These are phyloP conservation scores for Sylvia borin DNA, from an alignment of 2,797 vertebrate species.

Conservation along the genomic window DNA sequence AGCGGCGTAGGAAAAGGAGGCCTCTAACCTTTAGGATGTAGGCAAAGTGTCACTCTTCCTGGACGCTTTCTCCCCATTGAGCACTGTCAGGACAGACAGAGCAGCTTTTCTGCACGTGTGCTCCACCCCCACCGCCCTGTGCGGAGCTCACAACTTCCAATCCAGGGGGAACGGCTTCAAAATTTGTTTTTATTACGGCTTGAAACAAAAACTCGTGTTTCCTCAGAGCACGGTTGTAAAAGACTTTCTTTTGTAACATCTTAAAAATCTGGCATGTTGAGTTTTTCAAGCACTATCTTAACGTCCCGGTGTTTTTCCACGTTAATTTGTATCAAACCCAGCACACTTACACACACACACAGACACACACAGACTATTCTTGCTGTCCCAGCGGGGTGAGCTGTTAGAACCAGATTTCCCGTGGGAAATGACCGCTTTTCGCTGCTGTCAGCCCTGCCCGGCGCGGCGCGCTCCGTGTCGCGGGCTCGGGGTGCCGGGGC, in stretches of 20 bases:
- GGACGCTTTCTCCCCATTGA: neutral
- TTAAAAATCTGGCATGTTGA: neutral
- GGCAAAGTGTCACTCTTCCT: neutral
- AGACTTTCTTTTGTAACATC: neutral
- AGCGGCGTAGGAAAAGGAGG: neutral
- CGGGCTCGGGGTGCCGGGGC: neutral
- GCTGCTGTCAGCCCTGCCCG: accelerated
- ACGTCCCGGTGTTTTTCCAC: neutral
- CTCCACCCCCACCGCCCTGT: neutral
- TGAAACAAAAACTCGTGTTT: neutral
- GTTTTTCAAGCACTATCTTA: neutral
- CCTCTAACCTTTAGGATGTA: neutral
- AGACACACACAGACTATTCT: accelerated
- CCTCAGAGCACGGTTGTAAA: neutral
- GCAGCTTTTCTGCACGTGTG: neutral
- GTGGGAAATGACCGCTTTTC: accelerated
- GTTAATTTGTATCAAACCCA: neutral
- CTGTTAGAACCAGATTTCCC: neutral
- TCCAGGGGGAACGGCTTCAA: neutral
- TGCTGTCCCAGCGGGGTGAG: neutral
- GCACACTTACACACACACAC: neutral
- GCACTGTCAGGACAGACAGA: neutral
- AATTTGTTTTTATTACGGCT: neutral
- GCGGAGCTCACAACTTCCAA: neutral
- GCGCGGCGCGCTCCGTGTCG: neutral